Evolutionary conservation across 2,797 vertebrate genomes (phyloP).

Genomic region (Glyptemys insculpta): DNA sequence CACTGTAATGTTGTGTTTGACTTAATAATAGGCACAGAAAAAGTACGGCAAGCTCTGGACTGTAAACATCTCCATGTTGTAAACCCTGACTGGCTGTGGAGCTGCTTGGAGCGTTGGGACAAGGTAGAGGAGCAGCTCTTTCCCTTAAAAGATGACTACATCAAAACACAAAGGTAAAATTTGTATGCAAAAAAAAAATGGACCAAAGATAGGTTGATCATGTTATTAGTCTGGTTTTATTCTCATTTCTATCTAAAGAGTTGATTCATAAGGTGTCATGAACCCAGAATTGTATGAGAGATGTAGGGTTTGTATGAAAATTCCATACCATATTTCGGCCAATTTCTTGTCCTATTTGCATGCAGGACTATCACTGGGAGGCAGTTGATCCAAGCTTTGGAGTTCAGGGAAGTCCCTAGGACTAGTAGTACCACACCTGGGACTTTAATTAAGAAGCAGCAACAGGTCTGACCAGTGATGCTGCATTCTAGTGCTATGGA

Average conservation of each 20-base stretch:
- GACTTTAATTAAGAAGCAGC: not conserved
- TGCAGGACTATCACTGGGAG: not conserved
- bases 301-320: not conserved
- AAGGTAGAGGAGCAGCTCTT: slow-evolving; percentile 95
- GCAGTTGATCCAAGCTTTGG: not conserved
- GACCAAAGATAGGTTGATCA: not conserved
- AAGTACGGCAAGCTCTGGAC: slow-evolving; percentile 94
- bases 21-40: slow-evolving; percentile 91
- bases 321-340: not conserved
- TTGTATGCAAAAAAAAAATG: rapidly evolving
- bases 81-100: slow-evolving; percentile 98
- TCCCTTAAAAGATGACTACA: slow-evolving; percentile 91
- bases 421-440: not conserved
- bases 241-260: not conserved
- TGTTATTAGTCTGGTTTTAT: not conserved
- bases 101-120: slow-evolving; percentile 98
- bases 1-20: not conserved
- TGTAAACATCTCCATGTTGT: slow-evolving; percentile 93
- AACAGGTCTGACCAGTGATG: not conserved
- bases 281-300: not conserved
- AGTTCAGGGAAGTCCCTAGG: not conserved
- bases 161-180: slow-evolving; percentile 86
- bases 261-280: not conserved
- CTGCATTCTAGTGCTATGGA: not conserved
- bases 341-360: not conserved